Evolutionary conservation across 2,888 invertebrate species (phyloP).

Genomic region (Lacanobia oleracea): DNA sequence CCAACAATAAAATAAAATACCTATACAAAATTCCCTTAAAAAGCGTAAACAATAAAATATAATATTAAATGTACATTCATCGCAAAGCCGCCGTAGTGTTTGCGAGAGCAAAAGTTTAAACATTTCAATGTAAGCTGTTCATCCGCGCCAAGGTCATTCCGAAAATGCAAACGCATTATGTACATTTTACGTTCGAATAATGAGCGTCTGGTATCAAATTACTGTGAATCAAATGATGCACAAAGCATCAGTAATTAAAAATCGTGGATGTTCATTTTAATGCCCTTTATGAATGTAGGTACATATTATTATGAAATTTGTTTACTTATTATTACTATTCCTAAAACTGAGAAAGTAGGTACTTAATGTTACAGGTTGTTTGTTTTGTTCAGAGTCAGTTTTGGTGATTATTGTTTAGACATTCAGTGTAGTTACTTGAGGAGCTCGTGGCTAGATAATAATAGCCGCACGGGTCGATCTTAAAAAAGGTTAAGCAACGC

Average conservation of each 20-base stretch:
- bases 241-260: neutral
- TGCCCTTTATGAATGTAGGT: neutral
- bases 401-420: too few relatives aligned
- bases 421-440: too few relatives aligned
- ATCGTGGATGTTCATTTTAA: neutral
- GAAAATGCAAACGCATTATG: slow-evolving; percentile 9
- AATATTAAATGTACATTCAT: neutral
- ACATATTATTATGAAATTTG: neutral
- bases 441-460: too few relatives aligned
- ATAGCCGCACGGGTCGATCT: too few relatives aligned
- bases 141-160: neutral
- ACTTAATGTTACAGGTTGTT: neutral
- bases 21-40: neutral
- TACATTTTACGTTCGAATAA: neutral
- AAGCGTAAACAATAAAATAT: neutral
- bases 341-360: neutral
- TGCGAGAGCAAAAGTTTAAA: neutral
- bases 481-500: too few relatives aligned
- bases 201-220: neutral
- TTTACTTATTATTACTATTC: neutral
- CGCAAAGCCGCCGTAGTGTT: neutral
- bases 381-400: too few relatives aligned
- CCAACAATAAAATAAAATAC: too few relatives aligned
- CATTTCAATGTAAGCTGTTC: neutral
- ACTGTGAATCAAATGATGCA: slow-evolving; percentile 8